Base-by-base conservation (phyloP, 2,888 invertebrate genomes). In the Pasiphila rectangulata region DNA sequence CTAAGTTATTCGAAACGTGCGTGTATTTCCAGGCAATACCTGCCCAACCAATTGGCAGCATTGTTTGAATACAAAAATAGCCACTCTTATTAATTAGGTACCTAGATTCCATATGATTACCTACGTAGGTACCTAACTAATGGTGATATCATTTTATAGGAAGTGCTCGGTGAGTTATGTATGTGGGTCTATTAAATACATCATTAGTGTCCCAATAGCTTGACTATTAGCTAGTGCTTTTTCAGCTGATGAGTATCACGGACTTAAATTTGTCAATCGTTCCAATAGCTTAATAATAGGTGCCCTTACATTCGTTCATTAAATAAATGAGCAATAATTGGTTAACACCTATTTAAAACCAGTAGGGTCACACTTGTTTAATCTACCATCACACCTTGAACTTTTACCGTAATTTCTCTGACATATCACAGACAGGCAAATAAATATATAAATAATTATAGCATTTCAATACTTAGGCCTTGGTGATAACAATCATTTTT, bases 11-110 rank as follows among this genome's bases (percentile, higher is more conserved):
- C 63, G 60, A 64, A 68, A 54, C 59, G 58, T 62, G 79, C 67
- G 61, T 68, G 61, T 66, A 63, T 77, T 77, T 75, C 64, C 61
- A 68, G 72, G n/a, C n/a, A n/a, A n/a, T n/a, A n/a, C n/a, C n/a
- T n/a, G n/a, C n/a, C n/a, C n/a, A 78, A 72, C 65, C 59, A 57
- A 76, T 73, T 70, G 70, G 55, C 58, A 51, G 65, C 73, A 70
- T 67, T 61, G 50, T 51, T 48, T 63, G 70, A 69, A 73, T 73
- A 67, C 66, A 54, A 58, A 72, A 66, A 61, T 57, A 57, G 2
- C 21, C 6, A 21, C 21, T 57, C 6, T 4, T 21, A 21, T 21
- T 21, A 21, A 21, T 21, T 21, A 21, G 21, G 6, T 4, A 1
- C 57, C 51, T n/a, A 13, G 29, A 12, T 15, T 15, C 4, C 29